These are phyloP conservation scores for Eulemur rubriventer DNA, from an alignment of 2,797 vertebrate species.

Conservation along the genomic window DNA sequence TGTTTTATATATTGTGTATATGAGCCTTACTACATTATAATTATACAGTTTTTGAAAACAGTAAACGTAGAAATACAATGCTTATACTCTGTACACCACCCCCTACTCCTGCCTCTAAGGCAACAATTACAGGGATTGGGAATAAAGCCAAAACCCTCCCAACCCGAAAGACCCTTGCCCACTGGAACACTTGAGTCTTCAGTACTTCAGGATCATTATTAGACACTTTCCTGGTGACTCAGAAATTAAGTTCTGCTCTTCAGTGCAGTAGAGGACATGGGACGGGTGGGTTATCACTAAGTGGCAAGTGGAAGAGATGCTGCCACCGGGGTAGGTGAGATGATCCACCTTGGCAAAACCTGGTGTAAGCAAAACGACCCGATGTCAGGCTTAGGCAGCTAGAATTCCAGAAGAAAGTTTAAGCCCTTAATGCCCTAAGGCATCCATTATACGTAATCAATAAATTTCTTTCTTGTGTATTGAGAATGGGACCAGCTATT, in stretches of 20 bases:
- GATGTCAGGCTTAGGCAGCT: neutral
- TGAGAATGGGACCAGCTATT: neutral
- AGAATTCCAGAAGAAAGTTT: neutral
- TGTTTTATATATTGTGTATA: neutral
- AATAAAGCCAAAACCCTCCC: neutral
- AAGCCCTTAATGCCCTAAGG: neutral
- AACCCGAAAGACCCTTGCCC: neutral
- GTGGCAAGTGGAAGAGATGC: rapidly evolving
- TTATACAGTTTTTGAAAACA: neutral
- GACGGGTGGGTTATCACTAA: neutral
- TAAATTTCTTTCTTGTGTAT: neutral
- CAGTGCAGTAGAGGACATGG: neutral
- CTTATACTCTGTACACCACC: neutral
- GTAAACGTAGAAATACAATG: neutral
- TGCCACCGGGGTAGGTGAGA: neutral
- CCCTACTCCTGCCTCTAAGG: neutral
- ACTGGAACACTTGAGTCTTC: neutral
- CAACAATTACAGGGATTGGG: neutral
- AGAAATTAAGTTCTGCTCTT: neutral
- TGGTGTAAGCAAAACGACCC: neutral
- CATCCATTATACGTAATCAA: rapidly evolving
- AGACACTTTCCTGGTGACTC: neutral
- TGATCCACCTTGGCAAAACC: neutral
- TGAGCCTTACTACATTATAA: neutral
- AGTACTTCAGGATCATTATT: neutral